These are phyloP conservation scores for Euplagia quadripunctaria DNA, from an alignment of 2,888 invertebrate species.

Conservation along the genomic window DNA sequence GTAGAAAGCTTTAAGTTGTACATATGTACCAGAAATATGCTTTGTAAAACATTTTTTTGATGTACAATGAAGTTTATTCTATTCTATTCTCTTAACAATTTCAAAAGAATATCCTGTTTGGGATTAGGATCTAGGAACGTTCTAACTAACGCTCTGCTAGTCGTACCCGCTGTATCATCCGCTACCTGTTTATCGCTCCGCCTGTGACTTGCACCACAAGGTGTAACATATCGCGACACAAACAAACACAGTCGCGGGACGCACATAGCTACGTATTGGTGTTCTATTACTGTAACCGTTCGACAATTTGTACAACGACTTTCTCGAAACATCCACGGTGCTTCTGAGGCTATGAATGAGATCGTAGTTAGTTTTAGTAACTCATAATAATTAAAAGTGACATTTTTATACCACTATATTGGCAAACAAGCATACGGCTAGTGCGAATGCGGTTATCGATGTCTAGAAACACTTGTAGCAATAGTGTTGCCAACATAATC, in stretches of 20 bases:
- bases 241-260: conserved; percentile 48
- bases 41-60: no score
- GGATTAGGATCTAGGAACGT: no score
- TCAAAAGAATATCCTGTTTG: no score
- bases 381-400: not conserved
- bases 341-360: conserved; percentile 19
- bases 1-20: no score
- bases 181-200: conserved; percentile 2
- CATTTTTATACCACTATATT: not conserved
- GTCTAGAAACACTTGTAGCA: no score
- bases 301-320: conserved; percentile 37
- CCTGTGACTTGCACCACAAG: conserved; percentile 37
- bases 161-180: not conserved
- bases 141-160: no score
- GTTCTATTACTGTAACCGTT: conserved; percentile 57
- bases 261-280: conserved; percentile 61
- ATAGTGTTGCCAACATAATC: no score
- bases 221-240: conserved; percentile 62
- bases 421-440: no score
- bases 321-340: conserved; percentile 31
- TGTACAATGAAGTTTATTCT: no score
- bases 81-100: no score
- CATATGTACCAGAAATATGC: no score
- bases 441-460: no score
- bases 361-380: not conserved